Percentiles rank a stretch among this genome's conserved stretches.
Conservation (phyloP, 53 echinoderm and acorn worm genomes). For the Holothuria scabra region DNA sequence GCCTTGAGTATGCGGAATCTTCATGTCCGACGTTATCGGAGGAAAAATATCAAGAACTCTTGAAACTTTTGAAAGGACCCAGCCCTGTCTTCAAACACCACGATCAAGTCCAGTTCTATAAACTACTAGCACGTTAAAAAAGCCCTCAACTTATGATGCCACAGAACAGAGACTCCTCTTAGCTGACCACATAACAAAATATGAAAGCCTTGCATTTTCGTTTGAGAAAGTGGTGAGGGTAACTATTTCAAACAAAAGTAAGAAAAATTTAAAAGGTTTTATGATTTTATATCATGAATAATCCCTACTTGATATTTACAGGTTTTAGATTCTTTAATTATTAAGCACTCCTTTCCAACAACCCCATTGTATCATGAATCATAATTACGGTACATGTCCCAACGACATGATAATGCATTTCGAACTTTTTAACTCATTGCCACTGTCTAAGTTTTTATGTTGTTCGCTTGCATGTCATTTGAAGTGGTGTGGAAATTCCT, state of each 20-base stretch:
- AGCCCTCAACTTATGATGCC: not conserved
- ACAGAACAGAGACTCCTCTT: too few relatives aligned
- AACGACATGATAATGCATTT: not conserved
- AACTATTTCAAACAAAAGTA: too few relatives aligned
- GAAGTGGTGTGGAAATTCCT: not conserved
- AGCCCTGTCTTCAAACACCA: slow-evolving; percentile 8
- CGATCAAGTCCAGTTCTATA: slow-evolving; percentile 1
- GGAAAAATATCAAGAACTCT: slow-evolving; percentile 2
- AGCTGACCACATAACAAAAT: too few relatives aligned
- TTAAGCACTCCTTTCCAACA: too few relatives aligned
- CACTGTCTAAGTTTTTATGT: not conserved
- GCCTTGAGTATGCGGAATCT: not conserved
- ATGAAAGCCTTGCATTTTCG: too few relatives aligned
- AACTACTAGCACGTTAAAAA: not conserved
- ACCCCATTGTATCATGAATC: too few relatives aligned
- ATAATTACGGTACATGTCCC: not conserved
- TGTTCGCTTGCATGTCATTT: not conserved
- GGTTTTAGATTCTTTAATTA: too few relatives aligned
- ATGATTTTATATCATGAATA: too few relatives aligned
- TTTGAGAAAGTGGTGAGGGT: too few relatives aligned
- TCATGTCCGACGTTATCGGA: not conserved
- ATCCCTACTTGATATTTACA: too few relatives aligned
- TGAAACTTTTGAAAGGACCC: slow-evolving; percentile 2
- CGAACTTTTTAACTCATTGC: not conserved
- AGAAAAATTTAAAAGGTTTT: too few relatives aligned